Conservation (phyloP, 37 sponge, comb jelly and placozoan species). For the Geodia barretti region DNA sequence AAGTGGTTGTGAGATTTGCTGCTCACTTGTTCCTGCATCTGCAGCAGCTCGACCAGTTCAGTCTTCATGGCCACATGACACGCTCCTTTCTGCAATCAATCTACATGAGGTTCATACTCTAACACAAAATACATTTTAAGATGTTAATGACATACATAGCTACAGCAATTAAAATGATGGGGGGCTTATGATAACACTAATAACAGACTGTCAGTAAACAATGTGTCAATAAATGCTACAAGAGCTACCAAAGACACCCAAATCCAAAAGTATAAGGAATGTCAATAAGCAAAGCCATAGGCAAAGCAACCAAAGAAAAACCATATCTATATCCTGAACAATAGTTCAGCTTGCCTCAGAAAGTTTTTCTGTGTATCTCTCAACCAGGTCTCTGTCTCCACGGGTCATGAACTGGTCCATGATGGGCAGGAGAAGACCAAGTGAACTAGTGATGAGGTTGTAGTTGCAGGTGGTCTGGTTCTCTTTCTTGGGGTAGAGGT, state of each 20-base stretch:
- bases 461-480: neutral
- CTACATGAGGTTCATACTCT: neutral
- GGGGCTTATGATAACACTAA: neutral
- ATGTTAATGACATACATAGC: neutral
- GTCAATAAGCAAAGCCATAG: too few species aligned
- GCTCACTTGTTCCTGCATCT: neutral
- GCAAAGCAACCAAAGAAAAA: too few species aligned
- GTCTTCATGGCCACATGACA: slow-evolving; percentile 12
- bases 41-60: slow-evolving; percentile 16
- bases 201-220: neutral
- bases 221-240: too few species aligned
- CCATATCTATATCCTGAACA: too few species aligned
- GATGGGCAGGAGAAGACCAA: slow-evolving; percentile 37
- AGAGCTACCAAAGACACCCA: too few species aligned
- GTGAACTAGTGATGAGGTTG: slow-evolving; percentile 14
- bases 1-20: neutral
- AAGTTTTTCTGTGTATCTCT: slow-evolving; percentile 10
- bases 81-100: slow-evolving; percentile 20
- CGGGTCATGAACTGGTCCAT: slow-evolving; percentile 1
- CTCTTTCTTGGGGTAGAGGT: neutral
- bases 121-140: too few species aligned
- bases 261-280: too few species aligned
- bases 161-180: slow-evolving; percentile 3
- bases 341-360: slow-evolving; percentile 13
- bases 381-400: slow-evolving; percentile 20